These are phyloP conservation scores for Sandelia bainsii DNA, from an alignment of 2,797 vertebrate genomes.

Conservation along the genomic window DNA sequence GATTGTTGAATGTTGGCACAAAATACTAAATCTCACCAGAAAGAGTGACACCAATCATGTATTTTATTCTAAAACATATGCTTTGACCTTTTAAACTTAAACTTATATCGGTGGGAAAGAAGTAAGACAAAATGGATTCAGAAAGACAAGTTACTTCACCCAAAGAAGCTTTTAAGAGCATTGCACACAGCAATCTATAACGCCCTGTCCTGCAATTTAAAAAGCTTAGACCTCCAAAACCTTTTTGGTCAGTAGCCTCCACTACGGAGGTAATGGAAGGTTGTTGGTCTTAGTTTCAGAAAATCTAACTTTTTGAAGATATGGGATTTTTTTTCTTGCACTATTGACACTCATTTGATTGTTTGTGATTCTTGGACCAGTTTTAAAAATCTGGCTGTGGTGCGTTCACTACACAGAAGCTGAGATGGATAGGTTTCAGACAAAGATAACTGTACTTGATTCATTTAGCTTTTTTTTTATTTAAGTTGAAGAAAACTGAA, in stretches of 20 bases:
- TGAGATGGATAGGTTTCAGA: not conserved
- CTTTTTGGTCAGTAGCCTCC: constrained; percentile 8
- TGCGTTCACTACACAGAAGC: not conserved
- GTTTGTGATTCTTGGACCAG: not conserved
- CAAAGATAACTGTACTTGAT: not conserved
- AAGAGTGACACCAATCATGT: too few relatives aligned
- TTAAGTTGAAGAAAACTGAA: not conserved
- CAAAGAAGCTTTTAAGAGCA: not conserved
- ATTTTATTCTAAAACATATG: too few relatives aligned
- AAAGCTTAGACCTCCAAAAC: constrained; percentile 1
- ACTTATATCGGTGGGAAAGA: not conserved
- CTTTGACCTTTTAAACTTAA: not conserved
- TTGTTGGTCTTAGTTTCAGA: constrained; percentile 19
- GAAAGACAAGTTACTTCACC: not conserved
- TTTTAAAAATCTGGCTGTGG: constrained; percentile 9
- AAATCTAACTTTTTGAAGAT: constrained; percentile 11
- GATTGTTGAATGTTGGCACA: not conserved
- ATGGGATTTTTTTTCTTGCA: constrained; percentile 5
- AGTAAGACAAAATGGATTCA: constrained; percentile 4
- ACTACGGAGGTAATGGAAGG: not conserved
- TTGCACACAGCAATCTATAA: constrained; percentile 14
- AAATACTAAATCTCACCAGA: not conserved
- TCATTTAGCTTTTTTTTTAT: not conserved
- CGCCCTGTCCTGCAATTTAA: constrained; percentile 24
- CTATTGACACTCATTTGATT: constrained; percentile 18